A percentile compares a stretch with the other conserved stretches of the same genome.
These are phyloP conservation scores for Eurytoma californica DNA, from an alignment of 2,888 invertebrate species.

Conservation along the genomic window DNA sequence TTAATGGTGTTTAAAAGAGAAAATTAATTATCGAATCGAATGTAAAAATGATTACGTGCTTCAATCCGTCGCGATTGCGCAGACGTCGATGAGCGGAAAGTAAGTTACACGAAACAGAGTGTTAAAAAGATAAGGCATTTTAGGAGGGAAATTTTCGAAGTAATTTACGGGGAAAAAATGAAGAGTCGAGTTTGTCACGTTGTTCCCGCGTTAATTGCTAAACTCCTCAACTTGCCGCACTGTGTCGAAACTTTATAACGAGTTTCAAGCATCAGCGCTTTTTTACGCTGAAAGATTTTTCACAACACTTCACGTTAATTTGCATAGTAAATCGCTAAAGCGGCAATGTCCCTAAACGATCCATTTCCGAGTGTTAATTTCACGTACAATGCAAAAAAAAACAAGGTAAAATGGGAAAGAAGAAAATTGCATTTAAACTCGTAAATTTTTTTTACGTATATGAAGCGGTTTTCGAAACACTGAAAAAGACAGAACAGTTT, in stretches of 20 bases:
- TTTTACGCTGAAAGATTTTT: constrained; percentile 20
- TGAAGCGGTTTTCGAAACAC: no score
- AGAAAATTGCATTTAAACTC: no score
- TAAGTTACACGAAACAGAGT: no score
- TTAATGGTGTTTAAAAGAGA: no score
- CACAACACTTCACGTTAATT: constrained; percentile 9
- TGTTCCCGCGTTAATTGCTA: constrained; percentile 46
- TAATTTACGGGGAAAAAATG: neutral
- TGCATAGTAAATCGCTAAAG: constrained; percentile 31
- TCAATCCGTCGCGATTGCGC: neutral
- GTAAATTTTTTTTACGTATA: no score
- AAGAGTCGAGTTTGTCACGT: neutral
- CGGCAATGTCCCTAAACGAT: no score
- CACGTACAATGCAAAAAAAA: no score
- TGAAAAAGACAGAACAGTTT: no score
- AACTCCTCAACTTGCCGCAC: constrained; percentile 27
- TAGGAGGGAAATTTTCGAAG: neutral
- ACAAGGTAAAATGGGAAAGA: no score
- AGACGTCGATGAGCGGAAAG: no score
- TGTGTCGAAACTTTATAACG: constrained; percentile 48
- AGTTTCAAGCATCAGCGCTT: constrained; percentile 22
- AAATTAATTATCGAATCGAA: neutral
- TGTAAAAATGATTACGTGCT: constrained; percentile 6
- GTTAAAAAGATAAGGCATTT: neutral
- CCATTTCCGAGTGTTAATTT: no score